Evolutionary conservation across 2,888 invertebrate species (phyloP), one percentile per base, ranked within the genome.

Genomic region (Caenorhabditis uteleia): DNA sequence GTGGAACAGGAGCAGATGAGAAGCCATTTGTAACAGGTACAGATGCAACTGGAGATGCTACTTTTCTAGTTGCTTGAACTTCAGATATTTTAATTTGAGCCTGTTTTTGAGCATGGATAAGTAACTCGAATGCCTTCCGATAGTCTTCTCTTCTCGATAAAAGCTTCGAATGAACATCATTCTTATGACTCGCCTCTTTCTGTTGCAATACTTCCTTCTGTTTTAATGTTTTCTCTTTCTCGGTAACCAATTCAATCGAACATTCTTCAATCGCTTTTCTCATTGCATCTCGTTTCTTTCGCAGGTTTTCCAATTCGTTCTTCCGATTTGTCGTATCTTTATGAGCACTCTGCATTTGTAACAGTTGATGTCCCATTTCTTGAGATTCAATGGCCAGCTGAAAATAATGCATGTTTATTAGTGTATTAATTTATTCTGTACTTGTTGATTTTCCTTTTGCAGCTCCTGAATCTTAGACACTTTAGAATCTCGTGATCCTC

Each of bases 401-500:
- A 26, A 74, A 45, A 12, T 40, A 27, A 29, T 14, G 18, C 18
- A n/a, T 12, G 8, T 34, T 34, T 12, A 5, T 34, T 16, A 34
- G 5, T n/a, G 8, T n/a, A 34, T n/a, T 16, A 10, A 34, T 34
- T 16, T 5, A 34, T 34, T n/a, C 5, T n/a, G 20, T 21, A 39
- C 21, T 67, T 89, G 83, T 92, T 93, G 1, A 91, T 86, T 56
- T 89, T 89, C 7, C 90, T 88, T 90, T 91, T 91, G 75, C 10
- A 75, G 46, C 29, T 77, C 71, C 16, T 56, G 44, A 29, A 83
- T 83, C 75, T 92, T 92, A 3, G 89, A 87, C 88, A 95, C 89
- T 75, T 92, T 92, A 0, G 90, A 87, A 84, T 98, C 97, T 3
- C 97, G 88, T n/a, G 92, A 92, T 0, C 90, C 88, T 49, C 88